A percentile compares a stretch with the other conserved stretches of the same genome.
phyloP scores from a whole-genome alignment of 2,888 invertebrate species.

The Pilophorus perplexus region DNA sequence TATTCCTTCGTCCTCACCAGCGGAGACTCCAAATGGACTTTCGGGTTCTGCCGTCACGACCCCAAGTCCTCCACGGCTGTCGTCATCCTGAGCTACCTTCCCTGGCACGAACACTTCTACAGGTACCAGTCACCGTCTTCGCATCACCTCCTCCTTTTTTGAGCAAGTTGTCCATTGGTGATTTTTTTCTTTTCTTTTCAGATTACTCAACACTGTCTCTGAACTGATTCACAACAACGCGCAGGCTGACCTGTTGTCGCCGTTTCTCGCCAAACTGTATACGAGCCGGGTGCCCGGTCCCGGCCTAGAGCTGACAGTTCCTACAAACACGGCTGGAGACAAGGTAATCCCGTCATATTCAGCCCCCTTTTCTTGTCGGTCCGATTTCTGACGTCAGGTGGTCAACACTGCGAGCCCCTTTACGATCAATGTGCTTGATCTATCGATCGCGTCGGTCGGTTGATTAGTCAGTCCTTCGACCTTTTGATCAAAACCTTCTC shows the following conservation, averaged over 20 bases:
- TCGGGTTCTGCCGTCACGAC: constrained; percentile 95
- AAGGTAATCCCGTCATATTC: no score
- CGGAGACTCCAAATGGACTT: constrained; percentile 92
- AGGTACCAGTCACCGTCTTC: constrained; percentile 59
- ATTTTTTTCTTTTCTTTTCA: constrained; percentile 55
- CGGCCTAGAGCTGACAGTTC: constrained; percentile 63
- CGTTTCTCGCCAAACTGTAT: constrained; percentile 67
- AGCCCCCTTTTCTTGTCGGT: no score
- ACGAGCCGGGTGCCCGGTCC: constrained; percentile 67
- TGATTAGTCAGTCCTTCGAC: no score
- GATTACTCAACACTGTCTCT: constrained; percentile 78
- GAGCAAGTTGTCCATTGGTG: neutral
- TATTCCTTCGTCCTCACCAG: constrained; percentile 97
- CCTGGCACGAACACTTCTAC: constrained; percentile 96
- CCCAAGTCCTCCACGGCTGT: constrained; percentile 83
- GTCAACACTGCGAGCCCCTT: no score
- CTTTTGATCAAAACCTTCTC: no score
- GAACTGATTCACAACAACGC: constrained; percentile 64
- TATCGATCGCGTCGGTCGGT: no score
- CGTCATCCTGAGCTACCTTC: constrained; percentile 82
- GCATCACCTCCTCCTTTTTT: neutral
- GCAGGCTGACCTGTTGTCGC: constrained; percentile 58
- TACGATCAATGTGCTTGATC: no score
- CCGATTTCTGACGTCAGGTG: no score
- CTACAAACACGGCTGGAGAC: constrained; percentile 57